Evolutionary conservation across 2,888 invertebrate genomes (phyloP).

Genomic region (Drosophila leonis): DNA sequence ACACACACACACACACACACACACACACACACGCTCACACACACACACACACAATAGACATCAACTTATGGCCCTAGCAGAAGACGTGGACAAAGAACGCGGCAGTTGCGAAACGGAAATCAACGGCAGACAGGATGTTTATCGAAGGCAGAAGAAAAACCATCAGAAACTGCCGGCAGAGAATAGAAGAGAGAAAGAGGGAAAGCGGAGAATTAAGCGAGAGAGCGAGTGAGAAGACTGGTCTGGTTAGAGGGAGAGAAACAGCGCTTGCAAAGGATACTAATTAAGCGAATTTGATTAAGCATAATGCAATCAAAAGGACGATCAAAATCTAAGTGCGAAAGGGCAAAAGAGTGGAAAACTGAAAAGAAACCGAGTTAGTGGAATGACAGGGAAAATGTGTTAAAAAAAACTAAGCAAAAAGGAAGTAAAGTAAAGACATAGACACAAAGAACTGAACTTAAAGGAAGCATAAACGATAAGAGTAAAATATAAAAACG

Average conservation of each 20-base stretch:
- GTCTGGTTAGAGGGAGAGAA: not conserved
- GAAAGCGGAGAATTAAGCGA: not conserved
- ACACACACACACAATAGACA: constrained; percentile 46
- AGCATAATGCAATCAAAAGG: constrained; percentile 9
- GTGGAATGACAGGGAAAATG: not conserved
- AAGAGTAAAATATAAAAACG: too few relatives aligned
- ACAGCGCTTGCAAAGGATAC: not conserved
- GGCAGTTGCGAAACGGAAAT: constrained; percentile 30
- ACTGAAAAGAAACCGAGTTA: not conserved
- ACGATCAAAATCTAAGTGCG: constrained; percentile 4
- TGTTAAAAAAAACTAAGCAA: not conserved
- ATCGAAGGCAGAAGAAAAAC: constrained; percentile 39
- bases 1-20: constrained; percentile 41
- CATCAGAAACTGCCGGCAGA: constrained; percentile 12
- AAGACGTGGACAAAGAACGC: constrained; percentile 33
- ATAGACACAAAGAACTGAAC: too few relatives aligned
- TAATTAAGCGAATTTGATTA: constrained; percentile 25
- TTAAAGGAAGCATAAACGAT: not conserved
- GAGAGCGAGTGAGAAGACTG: not conserved
- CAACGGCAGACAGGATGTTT: constrained; percentile 60
- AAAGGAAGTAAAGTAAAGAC: too few relatives aligned
- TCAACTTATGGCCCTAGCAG: constrained; percentile 52
- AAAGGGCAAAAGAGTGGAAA: not conserved
- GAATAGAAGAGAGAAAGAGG: not conserved
- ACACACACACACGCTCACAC: not conserved